Conservation (phyloP, 1,140 invertebrate genomes). For the Caerostris darwini region DNA sequence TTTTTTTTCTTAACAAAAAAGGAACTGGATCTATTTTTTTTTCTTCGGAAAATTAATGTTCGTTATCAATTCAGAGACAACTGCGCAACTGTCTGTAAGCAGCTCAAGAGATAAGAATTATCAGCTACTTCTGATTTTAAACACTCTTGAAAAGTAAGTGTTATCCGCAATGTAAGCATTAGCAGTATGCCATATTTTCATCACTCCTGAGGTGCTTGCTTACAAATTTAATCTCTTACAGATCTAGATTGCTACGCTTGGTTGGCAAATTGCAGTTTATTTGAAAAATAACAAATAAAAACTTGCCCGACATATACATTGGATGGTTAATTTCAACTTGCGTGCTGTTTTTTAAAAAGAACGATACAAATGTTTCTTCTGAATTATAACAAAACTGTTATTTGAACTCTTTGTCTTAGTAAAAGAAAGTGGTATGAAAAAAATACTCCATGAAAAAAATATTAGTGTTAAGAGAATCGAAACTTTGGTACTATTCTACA, state of each 20-base stretch:
- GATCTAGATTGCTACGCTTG: neutral
- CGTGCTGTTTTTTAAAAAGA: too few relatives aligned
- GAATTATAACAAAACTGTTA: too few relatives aligned
- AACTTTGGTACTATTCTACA: too few relatives aligned
- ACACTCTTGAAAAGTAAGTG: constrained; percentile 8
- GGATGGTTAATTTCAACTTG: too few relatives aligned
- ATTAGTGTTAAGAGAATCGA: too few relatives aligned
- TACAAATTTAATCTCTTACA: neutral
- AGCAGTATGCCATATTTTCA: constrained; percentile 15
- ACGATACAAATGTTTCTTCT: too few relatives aligned
- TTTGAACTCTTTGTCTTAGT: too few relatives aligned
- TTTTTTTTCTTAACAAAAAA: neutral
- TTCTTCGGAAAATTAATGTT: neutral
- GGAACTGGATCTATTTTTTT: neutral
- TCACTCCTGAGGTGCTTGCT: neutral
- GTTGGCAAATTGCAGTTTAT: neutral
- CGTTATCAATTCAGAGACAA: neutral
- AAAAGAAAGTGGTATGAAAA: too few relatives aligned
- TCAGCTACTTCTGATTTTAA: neutral
- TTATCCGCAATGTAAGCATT: constrained; percentile 35
- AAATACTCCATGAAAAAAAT: too few relatives aligned
- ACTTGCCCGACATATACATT: too few relatives aligned
- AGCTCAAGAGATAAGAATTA: neutral
- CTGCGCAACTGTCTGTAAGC: constrained; percentile 20
- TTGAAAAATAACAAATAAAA: too few relatives aligned